Evolutionary conservation across 1,140 invertebrate species (phyloP).

Genomic region (Drosophila pachea): DNA sequence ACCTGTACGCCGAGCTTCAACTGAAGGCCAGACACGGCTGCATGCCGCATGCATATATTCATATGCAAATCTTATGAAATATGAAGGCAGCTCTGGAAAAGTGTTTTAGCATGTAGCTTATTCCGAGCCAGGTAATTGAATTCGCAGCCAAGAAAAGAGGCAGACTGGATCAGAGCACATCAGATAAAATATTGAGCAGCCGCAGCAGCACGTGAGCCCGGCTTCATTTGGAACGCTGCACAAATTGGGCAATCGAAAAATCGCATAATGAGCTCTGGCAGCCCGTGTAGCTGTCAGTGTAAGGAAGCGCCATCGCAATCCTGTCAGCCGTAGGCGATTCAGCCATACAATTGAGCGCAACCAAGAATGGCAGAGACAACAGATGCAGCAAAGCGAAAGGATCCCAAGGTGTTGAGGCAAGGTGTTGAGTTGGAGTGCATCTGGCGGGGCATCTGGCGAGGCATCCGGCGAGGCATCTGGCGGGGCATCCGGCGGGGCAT

Average conservation of each 20-base stretch:
- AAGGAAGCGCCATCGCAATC: slow-evolving; percentile 2
- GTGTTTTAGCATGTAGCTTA: slow-evolving; percentile 17
- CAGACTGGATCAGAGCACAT: background rate
- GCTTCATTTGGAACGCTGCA: background rate
- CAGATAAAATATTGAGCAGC: slow-evolving; percentile 16
- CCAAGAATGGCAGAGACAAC: slow-evolving; percentile 26
- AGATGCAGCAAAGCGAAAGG: background rate
- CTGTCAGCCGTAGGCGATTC: background rate
- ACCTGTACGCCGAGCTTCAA: too few species aligned
- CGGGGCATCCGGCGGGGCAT: background rate
- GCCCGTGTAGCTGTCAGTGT: background rate
- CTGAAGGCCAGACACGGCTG: too few species aligned
- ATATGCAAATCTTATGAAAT: slow-evolving; percentile 24
- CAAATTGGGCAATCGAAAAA: slow-evolving; percentile 7
- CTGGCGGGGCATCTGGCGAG: background rate
- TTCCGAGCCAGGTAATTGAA: slow-evolving; percentile 27
- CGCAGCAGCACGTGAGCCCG: background rate
- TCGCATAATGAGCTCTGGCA: slow-evolving; percentile 26
- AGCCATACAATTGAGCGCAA: slow-evolving; percentile 41
- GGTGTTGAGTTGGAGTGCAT: slow-evolving; percentile 52
- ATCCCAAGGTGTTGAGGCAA: slow-evolving; percentile 8
- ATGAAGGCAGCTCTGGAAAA: slow-evolving; percentile 11
- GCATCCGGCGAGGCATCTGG: background rate
- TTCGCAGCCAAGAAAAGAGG: slow-evolving; percentile 9
- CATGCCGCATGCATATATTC: slow-evolving; percentile 12